A percentile compares a stretch with the other conserved stretches of the same genome.
Conservation (phyloP, 1,140 invertebrate species). For the Drosophila repleta region DNA sequence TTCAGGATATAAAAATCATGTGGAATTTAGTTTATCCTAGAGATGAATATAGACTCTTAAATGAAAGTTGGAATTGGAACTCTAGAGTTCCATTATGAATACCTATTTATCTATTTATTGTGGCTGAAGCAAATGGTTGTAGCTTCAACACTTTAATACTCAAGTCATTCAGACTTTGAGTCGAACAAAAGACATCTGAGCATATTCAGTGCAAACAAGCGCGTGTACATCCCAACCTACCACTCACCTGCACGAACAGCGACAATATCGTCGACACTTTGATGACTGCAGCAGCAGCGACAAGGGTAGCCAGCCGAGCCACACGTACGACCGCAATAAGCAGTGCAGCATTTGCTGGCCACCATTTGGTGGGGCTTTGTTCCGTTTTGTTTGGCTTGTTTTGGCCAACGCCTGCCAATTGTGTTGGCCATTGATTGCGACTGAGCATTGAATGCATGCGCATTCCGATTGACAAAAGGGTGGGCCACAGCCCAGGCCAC, state of each 20-base stretch:
- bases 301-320: constrained; percentile 7
- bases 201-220: neutral
- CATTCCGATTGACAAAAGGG: neutral
- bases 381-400: constrained; percentile 36
- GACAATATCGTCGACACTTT: constrained; percentile 11
- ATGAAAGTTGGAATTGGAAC: no score
- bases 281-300: neutral
- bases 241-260: constrained; percentile 18
- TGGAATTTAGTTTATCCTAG: no score
- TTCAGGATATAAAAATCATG: no score
- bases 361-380: constrained; percentile 51
- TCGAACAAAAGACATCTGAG: no score
- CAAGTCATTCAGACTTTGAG: no score
- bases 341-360: constrained; percentile 10
- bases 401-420: constrained; percentile 49
- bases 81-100: no score
- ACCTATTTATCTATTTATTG: no score
- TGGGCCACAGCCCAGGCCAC: neutral
- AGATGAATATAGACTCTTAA: no score
- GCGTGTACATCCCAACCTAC: constrained; percentile 9
- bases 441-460: neutral
- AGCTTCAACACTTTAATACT: no score
- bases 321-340: constrained; percentile 21
- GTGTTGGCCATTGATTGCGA: constrained; percentile 45
- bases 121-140: no score